phyloP scores from a whole-genome alignment of 2,113 vertebrate species.

The Polyodon spathula region DNA sequence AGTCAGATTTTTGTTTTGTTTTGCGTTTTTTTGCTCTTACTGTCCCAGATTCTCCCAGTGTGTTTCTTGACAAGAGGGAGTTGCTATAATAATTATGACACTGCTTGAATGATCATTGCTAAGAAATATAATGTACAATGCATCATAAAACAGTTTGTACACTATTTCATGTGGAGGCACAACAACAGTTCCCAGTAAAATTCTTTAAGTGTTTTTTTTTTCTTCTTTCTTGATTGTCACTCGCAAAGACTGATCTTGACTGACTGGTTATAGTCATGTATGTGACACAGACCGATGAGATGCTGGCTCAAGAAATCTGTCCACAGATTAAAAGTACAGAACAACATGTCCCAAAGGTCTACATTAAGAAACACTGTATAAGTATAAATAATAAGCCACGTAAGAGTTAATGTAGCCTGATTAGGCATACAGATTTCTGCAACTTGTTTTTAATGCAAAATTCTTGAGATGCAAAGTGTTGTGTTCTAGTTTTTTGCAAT shows the following conservation, averaged over 20 bases:
- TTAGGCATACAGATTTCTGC: background rate
- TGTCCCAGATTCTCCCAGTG: background rate
- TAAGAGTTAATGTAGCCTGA: conserved; percentile 2
- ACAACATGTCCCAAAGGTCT: background rate
- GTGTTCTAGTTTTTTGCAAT: background rate
- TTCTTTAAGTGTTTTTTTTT: background rate
- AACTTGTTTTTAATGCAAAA: background rate
- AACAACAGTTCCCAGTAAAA: background rate
- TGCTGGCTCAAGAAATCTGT: too few species aligned
- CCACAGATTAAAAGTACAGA: too few species aligned
- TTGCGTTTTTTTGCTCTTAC: too few species aligned
- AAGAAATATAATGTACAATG: background rate
- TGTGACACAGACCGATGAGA: too few species aligned
- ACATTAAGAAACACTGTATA: background rate
- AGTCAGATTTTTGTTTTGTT: too few species aligned
- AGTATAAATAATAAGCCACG: background rate
- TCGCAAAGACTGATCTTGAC: background rate
- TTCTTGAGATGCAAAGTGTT: background rate
- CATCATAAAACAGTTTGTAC: background rate
- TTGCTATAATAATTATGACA: background rate
- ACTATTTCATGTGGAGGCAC: background rate
- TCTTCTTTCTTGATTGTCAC: background rate
- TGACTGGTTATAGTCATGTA: background rate
- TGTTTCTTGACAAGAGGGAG: background rate
- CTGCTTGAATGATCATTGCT: background rate